Conservation (phyloP, 2,797 vertebrate genomes). For the Margarornis squamiger region DNA sequence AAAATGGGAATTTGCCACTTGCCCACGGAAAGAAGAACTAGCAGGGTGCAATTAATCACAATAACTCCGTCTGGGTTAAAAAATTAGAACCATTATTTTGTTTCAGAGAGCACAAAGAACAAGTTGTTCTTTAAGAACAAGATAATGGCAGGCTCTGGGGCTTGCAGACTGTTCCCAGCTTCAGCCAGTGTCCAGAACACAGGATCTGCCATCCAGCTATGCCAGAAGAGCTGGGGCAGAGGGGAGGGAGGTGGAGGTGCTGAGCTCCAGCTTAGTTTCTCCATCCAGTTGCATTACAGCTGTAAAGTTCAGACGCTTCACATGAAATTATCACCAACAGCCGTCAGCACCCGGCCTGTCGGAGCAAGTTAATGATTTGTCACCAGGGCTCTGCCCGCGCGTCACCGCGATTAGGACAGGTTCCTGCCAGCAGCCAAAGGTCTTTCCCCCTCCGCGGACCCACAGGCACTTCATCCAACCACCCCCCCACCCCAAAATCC, state of each 20-base stretch:
- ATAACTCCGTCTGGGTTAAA: conserved; percentile 38
- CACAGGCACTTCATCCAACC: neutral
- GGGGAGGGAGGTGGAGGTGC: neutral
- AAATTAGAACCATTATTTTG: neutral
- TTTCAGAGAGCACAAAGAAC: conserved; percentile 26
- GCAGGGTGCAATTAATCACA: conserved; percentile 42
- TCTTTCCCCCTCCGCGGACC: neutral
- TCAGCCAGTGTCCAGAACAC: neutral
- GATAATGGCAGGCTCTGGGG: neutral
- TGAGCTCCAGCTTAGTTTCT: conserved; percentile 49
- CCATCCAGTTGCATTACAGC: conserved; percentile 57
- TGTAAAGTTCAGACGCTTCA: conserved; percentile 68
- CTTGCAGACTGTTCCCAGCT: neutral
- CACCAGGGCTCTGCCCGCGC: conserved; percentile 52
- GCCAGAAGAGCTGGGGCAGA: accelerated
- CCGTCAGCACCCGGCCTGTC: conserved; percentile 66
- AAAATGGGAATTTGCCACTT: neutral
- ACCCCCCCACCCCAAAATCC: neutral
- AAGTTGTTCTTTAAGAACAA: neutral
- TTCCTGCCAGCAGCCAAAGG: conserved; percentile 39
- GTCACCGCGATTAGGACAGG: conserved; percentile 51
- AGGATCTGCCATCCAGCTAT: neutral
- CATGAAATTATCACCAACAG: conserved; percentile 67
- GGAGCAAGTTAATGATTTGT: conserved; percentile 71
- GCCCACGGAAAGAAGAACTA: neutral